Conservation (phyloP, 2,797 vertebrate genomes). For the Sphenopsis melanotis region DNA sequence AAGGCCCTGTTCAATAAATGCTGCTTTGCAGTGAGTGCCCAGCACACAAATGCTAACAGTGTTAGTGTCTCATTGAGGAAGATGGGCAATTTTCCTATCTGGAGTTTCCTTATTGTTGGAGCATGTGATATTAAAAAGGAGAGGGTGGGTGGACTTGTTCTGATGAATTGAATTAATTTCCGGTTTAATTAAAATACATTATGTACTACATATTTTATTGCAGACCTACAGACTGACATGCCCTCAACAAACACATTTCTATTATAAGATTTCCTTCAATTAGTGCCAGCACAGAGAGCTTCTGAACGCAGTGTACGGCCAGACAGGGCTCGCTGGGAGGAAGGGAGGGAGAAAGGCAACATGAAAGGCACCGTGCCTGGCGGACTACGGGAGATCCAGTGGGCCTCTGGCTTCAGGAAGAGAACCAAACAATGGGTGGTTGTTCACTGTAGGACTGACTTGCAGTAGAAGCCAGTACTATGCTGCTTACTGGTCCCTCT, state of each 20-base stretch:
- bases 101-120: not conserved
- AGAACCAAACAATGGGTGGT: not conserved
- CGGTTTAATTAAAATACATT: constrained; percentile 5
- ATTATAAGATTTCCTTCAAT: not conserved
- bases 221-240: not conserved
- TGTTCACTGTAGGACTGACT: not conserved
- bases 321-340: not conserved
- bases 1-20: not conserved
- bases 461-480: not conserved
- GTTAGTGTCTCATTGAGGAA: not conserved
- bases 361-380: not conserved
- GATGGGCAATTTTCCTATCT: not conserved
- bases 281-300: not conserved
- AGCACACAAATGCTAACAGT: not conserved
- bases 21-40: not conserved
- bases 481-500: not conserved
- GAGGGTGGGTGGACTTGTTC: not conserved
- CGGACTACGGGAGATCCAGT: not conserved
- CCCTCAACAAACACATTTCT: not conserved
- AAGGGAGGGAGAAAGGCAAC: not conserved
- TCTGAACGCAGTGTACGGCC: not conserved
- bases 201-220: constrained; percentile 1
- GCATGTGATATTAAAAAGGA: not conserved
- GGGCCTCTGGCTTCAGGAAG: not conserved
- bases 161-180: constrained; percentile 49